phyloP scores from a whole-genome alignment of 2,113 vertebrate genomes.

The Sula dactylatra region DNA sequence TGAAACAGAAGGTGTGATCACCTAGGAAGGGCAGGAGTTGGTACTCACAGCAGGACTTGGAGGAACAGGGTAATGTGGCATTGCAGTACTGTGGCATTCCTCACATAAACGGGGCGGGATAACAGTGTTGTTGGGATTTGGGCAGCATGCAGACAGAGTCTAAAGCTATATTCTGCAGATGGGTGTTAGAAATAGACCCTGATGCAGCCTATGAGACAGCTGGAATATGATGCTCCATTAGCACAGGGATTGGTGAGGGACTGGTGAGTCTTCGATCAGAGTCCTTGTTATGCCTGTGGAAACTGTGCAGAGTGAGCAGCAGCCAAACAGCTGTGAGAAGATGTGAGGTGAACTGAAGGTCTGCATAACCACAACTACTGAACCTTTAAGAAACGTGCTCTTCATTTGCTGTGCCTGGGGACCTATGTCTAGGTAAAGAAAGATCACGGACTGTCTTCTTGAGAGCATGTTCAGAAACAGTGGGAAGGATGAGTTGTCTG shows the following conservation, averaged over 20 bases:
- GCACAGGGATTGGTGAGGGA: neutral
- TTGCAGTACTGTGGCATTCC: neutral
- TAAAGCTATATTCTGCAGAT: neutral
- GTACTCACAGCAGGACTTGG: neutral
- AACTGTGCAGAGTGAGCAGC: neutral
- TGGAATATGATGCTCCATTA: rapidly evolving
- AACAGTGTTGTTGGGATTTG: neutral
- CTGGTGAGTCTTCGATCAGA: neutral
- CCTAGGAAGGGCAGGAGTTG: neutral
- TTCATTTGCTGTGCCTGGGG: neutral
- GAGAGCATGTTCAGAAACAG: neutral
- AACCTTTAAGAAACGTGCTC: neutral
- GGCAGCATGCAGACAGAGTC: neutral
- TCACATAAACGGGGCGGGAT: neutral
- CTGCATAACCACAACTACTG: neutral
- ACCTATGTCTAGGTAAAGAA: neutral
- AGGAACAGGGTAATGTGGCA: neutral
- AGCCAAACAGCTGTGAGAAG: neutral
- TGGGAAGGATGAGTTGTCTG: neutral
- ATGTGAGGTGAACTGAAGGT: neutral
- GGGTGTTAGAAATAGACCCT: neutral
- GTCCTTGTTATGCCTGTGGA: neutral
- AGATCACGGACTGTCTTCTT: neutral
- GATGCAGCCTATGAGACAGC: neutral
- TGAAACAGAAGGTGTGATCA: neutral